Conservation (phyloP, 2,113 vertebrate genomes). For the Dasyurus viverrinus region DNA sequence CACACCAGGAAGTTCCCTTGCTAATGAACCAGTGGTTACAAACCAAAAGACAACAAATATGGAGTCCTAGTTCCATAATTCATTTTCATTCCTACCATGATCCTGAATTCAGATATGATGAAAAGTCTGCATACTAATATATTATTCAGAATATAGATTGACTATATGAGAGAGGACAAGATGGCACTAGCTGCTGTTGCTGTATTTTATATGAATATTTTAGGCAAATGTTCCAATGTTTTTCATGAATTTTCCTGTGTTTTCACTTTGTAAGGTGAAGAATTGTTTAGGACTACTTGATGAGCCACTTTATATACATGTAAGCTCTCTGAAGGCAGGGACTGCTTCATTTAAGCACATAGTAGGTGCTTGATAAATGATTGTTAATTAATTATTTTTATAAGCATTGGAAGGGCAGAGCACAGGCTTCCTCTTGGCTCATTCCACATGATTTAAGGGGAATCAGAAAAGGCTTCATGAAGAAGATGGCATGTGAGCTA, state of each 20-base stretch:
- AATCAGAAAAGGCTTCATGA: background rate
- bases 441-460: background rate
- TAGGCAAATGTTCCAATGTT: conserved; percentile 17
- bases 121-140: conserved; percentile 36
- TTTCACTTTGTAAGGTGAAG: conserved; percentile 29
- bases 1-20: background rate
- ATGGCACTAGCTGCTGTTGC: background rate
- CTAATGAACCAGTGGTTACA: background rate
- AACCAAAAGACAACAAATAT: background rate
- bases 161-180: conserved; percentile 36
- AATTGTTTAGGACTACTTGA: background rate
- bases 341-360: background rate
- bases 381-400: background rate
- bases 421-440: background rate
- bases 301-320: background rate
- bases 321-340: background rate
- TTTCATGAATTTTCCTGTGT: conserved; percentile 42
- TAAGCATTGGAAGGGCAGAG: background rate
- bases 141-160: conserved; percentile 4
- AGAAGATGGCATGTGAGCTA: background rate
- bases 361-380: background rate
- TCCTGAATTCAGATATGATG: conserved; percentile 38
- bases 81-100: background rate
- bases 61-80: conserved; percentile 11
- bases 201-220: background rate